These are phyloP conservation scores for Gallinago stenura DNA, from an alignment of 2,797 vertebrate genomes.

Conservation along the genomic window DNA sequence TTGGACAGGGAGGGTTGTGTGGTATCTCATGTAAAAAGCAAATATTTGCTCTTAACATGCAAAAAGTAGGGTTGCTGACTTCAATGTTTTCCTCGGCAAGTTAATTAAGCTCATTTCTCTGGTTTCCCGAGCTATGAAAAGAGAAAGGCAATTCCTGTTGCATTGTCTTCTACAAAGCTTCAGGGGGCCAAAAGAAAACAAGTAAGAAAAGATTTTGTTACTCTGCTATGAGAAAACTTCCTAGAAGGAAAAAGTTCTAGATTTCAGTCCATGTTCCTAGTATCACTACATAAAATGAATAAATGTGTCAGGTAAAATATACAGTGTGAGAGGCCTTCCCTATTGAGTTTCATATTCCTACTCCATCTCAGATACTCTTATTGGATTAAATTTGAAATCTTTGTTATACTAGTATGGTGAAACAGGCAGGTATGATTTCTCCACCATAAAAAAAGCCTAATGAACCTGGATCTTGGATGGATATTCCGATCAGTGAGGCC, in stretches of 20 bases:
- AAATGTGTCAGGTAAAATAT: neutral
- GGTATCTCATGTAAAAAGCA: neutral
- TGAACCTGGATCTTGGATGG: neutral
- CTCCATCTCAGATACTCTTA: neutral
- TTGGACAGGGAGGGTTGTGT: neutral
- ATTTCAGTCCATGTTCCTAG: neutral
- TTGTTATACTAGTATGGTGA: neutral
- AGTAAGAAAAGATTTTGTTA: neutral
- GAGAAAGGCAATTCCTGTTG: neutral
- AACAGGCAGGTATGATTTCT: neutral
- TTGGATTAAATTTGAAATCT: neutral
- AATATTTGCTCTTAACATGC: neutral
- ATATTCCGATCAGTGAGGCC: neutral
- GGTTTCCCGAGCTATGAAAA: neutral
- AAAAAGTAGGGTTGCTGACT: neutral
- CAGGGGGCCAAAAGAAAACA: neutral
- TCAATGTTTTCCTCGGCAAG: neutral
- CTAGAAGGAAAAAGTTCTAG: neutral
- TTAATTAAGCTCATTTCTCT: neutral
- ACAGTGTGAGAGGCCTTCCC: neutral
- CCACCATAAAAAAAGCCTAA: neutral
- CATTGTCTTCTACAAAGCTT: neutral
- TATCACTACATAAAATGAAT: neutral
- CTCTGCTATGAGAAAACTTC: neutral
- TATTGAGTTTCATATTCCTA: neutral